These are phyloP conservation scores for Lophotis ruficrista DNA, from an alignment of 2,113 vertebrate genomes.

Conservation along the genomic window DNA sequence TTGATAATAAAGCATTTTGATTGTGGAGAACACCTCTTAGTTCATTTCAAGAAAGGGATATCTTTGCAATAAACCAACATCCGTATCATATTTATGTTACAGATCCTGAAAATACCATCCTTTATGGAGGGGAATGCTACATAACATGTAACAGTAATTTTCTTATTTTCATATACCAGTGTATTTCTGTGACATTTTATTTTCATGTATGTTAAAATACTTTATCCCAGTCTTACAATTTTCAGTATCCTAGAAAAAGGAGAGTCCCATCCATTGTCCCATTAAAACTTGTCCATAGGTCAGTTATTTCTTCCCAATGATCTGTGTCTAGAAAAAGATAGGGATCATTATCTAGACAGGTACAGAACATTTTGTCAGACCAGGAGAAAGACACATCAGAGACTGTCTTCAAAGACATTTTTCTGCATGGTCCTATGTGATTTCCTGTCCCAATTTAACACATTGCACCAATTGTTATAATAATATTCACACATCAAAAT, in stretches of 20 bases:
- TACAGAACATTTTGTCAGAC: background rate
- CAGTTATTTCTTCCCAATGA: background rate
- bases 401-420: background rate
- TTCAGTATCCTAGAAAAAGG: background rate
- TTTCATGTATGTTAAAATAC: background rate
- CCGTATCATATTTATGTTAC: rapidly evolving
- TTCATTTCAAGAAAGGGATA: background rate
- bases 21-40: background rate
- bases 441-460: background rate
- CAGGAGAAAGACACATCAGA: background rate
- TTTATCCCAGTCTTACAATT: background rate
- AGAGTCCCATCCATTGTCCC: background rate
- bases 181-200: background rate
- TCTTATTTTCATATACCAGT: background rate
- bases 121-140: background rate
- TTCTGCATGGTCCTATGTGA: background rate
- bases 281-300: background rate
- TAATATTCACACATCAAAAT: background rate
- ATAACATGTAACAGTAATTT: background rate
- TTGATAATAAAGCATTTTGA: slow-evolving; percentile 42
- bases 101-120: background rate
- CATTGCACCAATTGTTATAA: background rate
- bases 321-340: background rate
- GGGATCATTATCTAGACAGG: background rate
- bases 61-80: background rate